Evolutionary conservation across 1,140 invertebrate species (phyloP).

Genomic region (Wiebesia pumilae): DNA sequence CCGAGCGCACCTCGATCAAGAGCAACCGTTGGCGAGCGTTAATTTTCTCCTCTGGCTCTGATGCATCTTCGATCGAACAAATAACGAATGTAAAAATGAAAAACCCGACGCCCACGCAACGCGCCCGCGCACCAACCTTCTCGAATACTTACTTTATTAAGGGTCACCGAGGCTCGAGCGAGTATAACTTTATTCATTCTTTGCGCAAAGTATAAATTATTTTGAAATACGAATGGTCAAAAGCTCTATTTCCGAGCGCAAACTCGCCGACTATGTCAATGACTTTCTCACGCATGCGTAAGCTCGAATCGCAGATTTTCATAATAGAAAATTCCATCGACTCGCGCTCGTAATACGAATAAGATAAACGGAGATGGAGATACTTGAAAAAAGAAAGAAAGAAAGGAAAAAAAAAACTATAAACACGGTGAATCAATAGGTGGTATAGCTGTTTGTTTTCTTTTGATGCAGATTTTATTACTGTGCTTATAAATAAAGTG

Average conservation of each 20-base stretch:
- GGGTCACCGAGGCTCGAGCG: not conserved
- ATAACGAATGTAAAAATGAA: not conserved
- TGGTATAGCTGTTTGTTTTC: not conserved
- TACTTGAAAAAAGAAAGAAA: not conserved
- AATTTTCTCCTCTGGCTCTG: not conserved
- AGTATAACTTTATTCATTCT: not conserved
- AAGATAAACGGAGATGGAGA: not conserved
- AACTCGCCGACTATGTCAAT: too few relatives aligned
- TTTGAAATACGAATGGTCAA: not conserved
- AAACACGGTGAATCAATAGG: conserved; percentile 4
- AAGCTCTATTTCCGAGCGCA: too few relatives aligned
- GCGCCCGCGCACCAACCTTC: not conserved
- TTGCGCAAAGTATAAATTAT: not conserved
- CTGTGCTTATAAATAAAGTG: not conserved
- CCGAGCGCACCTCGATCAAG: not conserved
- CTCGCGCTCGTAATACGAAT: not conserved
- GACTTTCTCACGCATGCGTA: too few relatives aligned
- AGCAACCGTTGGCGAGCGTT: not conserved
- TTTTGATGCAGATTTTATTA: conserved; percentile 22
- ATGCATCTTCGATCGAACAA: not conserved
- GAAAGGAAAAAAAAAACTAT: not conserved
- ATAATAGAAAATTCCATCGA: not conserved
- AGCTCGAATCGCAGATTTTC: too few relatives aligned
- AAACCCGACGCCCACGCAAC: not conserved
- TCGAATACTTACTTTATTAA: not conserved